Base-by-base conservation (phyloP, 2,113 vertebrate species). In the Chaenocephalus aceratus region DNA sequence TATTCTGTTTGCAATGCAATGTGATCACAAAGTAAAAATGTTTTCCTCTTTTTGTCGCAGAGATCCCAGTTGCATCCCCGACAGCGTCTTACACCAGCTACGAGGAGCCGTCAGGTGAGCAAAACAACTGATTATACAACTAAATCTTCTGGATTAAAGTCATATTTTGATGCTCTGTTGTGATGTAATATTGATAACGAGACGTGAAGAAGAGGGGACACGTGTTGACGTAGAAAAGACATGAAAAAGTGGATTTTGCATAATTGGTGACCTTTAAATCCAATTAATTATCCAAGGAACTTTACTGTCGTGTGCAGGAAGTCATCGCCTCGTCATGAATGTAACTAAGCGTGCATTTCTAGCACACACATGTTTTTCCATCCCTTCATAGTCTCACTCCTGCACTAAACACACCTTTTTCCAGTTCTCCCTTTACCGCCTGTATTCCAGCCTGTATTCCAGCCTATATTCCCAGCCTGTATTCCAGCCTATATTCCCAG, bases 81-180 rank as follows among this genome's bases (percentile, higher is more conserved):
- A 97, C 98, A 64, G 96, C 97, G 0, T 87, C 95, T 0, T 95
- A 97, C 90, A 98, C 93, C 95, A 98, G 96, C 87, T 95, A 96
- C 0, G 97, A 99, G 83, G 97, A 98, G 79, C 96, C 97, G 0
- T 95, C 97, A 95, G 98, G 98, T 99, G 94, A 45, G 95, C 44
- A 10, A 48, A 26, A 16, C 41, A 23, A 36, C 6, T 15, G 0
- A 41, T 65, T 72, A 70, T 54, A 48, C 10, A 49, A 56, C 36
- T n/a, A n/a, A n/a, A n/a, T n/a, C n/a, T n/a, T n/a, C n/a, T 57
- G n/a, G 13, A 61, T 34, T 21, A 4, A 14, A 57, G 7, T 45
- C 12, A 51, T 49, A 30, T 70, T 21, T 49, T 30, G 18, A n/a
- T 0, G 21, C 23, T 36, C 3, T 7, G 5, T 54, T 21, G 3